These are phyloP conservation scores for Tenthredo notha DNA, from an alignment of 2,888 invertebrate genomes.

Conservation along the genomic window DNA sequence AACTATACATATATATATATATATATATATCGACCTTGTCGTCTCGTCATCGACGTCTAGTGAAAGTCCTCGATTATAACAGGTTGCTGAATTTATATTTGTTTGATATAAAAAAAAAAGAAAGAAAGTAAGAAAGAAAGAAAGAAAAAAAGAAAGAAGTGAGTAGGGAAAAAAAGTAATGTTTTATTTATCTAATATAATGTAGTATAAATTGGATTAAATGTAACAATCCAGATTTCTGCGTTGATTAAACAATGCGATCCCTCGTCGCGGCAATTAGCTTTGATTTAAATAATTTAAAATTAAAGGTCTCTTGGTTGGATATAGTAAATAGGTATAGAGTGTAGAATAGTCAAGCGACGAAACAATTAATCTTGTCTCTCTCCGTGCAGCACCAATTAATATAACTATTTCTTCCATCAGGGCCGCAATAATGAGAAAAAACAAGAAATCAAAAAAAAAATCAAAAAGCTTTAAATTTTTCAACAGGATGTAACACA, in stretches of 20 bases:
- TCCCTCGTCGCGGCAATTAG: neutral
- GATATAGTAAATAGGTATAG: no score
- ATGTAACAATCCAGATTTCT: neutral
- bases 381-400: neutral
- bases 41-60: neutral
- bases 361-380: neutral
- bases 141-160: neutral
- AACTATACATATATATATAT: neutral
- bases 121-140: neutral
- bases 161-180: neutral
- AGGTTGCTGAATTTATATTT: neutral
- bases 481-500: neutral
- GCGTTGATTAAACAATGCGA: constrained; percentile 3
- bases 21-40: neutral
- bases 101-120: neutral
- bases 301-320: neutral
- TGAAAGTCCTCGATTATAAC: constrained; percentile 13
- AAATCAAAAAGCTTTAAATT: no score
- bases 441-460: no score
- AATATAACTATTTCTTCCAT: neutral
- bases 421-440: no score
- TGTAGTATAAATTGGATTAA: neutral
- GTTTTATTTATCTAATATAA: neutral
- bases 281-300: neutral
- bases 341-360: no score